Percentiles rank a stretch among this genome's conserved stretches.
phyloP scores from a whole-genome alignment of 2,888 invertebrate species.

The Dryocosmus kuriphilus region DNA sequence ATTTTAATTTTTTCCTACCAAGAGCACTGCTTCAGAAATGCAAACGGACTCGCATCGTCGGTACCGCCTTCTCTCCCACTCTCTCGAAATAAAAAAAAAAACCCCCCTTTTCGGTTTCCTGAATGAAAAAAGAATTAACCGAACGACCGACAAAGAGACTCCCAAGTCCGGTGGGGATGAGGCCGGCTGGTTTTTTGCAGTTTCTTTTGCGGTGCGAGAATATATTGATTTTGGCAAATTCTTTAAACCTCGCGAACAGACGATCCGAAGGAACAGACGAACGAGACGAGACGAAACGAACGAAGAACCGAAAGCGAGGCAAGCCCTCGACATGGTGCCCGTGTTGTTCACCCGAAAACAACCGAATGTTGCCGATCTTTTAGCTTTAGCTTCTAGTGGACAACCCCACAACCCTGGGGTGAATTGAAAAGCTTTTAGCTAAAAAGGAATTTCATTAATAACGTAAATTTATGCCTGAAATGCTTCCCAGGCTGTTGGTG shows the following conservation, averaged over 20 bases:
- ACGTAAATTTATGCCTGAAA: slow-evolving; percentile 37
- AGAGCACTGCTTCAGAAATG: slow-evolving; percentile 17
- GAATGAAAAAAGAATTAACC: neutral
- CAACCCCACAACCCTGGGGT: slow-evolving; percentile 9
- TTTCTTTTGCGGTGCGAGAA: slow-evolving; percentile 53
- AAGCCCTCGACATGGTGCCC: neutral
- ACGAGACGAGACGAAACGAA: slow-evolving; percentile 54
- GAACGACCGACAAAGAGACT: neutral
- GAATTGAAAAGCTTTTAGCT: slow-evolving; percentile 41
- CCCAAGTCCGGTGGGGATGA: neutral
- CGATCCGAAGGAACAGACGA: slow-evolving; percentile 63
- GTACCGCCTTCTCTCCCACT: neutral
- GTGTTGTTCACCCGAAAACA: slow-evolving; percentile 39
- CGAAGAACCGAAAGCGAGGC: slow-evolving; percentile 41
- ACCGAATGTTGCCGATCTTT: slow-evolving; percentile 32
- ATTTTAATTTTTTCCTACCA: slow-evolving; percentile 5
- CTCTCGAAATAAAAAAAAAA: neutral
- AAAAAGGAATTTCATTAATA: slow-evolving; percentile 39
- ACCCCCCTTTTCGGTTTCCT: neutral
- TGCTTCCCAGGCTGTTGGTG: slow-evolving; percentile 23
- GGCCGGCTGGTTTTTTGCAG: neutral
- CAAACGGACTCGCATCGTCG: neutral
- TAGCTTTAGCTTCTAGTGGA: slow-evolving; percentile 15
- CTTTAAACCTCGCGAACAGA: slow-evolving; percentile 57
- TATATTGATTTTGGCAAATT: slow-evolving; percentile 74